Conservation (phyloP, 2,888 invertebrate species). For the Aporophyla lueneburgensis region DNA sequence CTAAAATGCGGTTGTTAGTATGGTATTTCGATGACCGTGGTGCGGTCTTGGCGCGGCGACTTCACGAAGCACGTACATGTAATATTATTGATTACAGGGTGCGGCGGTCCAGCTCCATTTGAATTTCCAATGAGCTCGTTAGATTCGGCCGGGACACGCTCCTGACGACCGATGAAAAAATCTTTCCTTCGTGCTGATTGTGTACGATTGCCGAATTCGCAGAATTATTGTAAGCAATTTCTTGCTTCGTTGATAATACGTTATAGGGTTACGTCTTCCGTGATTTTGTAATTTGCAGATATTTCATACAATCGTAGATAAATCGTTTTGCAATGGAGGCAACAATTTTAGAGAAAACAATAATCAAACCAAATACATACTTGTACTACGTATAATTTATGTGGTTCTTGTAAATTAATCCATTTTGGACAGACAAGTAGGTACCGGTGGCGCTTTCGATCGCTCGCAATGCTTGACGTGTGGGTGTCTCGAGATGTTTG, state of each 20-base stretch:
- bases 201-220: constrained; percentile 58
- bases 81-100: constrained; percentile 90
- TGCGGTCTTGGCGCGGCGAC: constrained; percentile 75
- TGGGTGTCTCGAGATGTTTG: constrained; percentile 42
- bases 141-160: constrained; percentile 82
- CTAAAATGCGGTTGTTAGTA: constrained; percentile 62
- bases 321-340: neutral
- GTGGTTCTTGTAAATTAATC: neutral
- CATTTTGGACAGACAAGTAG: constrained; percentile 7
- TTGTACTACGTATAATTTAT: neutral
- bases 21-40: constrained; percentile 69
- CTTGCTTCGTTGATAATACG: constrained; percentile 45
- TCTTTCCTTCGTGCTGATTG: constrained; percentile 71
- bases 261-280: constrained; percentile 29
- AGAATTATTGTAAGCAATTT: constrained; percentile 62
- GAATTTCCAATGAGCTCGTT: constrained; percentile 91
- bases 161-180: constrained; percentile 83
- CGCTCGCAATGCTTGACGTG: constrained; percentile 8
- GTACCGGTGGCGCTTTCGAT: constrained; percentile 35
- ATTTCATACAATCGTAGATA: neutral
- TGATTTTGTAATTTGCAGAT: constrained; percentile 35
- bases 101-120: constrained; percentile 87
- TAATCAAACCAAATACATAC: constrained; percentile 1
- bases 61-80: constrained; percentile 89
- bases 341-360: neutral